phyloP scores from a whole-genome alignment of 2,113 vertebrate species.

The Rhombomys opimus region DNA sequence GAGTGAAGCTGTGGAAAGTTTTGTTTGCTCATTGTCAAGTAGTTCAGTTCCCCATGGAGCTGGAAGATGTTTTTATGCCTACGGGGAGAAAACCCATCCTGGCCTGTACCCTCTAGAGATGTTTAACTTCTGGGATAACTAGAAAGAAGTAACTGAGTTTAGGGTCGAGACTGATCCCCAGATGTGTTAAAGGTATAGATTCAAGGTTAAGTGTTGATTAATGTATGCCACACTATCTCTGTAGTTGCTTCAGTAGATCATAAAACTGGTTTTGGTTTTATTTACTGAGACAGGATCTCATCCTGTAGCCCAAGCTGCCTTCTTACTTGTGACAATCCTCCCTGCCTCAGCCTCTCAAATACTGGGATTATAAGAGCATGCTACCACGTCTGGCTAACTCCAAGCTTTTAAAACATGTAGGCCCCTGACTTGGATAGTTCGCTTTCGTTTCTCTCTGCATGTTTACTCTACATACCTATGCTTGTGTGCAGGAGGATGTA shows the following conservation, averaged over 20 bases:
- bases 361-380: not conserved
- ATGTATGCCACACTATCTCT: not conserved
- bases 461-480: too few species aligned
- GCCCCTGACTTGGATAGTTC: not conserved
- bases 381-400: not conserved
- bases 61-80: not conserved
- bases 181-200: slow-evolving; percentile 34
- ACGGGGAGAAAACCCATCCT: not conserved
- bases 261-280: not conserved
- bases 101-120: not conserved
- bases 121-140: slow-evolving; percentile 50
- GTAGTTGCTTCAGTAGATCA: not conserved
- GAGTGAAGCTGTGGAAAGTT: not conserved
- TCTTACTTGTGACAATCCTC: too few species aligned
- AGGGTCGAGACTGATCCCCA: slow-evolving; percentile 14
- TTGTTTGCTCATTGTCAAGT: not conserved
- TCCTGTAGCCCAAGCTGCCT: not conserved
- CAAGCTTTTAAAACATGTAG: slow-evolving; percentile 9
- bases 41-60: not conserved
- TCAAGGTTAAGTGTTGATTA: slow-evolving; percentile 43
- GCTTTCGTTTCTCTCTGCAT: not conserved
- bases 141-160: slow-evolving; percentile 51
- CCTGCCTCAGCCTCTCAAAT: not conserved
- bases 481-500: too few species aligned
- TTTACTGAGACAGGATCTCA: not conserved